These are phyloP conservation scores for Lepus townsendii DNA, from an alignment of 2,797 vertebrate genomes.

Conservation along the genomic window DNA sequence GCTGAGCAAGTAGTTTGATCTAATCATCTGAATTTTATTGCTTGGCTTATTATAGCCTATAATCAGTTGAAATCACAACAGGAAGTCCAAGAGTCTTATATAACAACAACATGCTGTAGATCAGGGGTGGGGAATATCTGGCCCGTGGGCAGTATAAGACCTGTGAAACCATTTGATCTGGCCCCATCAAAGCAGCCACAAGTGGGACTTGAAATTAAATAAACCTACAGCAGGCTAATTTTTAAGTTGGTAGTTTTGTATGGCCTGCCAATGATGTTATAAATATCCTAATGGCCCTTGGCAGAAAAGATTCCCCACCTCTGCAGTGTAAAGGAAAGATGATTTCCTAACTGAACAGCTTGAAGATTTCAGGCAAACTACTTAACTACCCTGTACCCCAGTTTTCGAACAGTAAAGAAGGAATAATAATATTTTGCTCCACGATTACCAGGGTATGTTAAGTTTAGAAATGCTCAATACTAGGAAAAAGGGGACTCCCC, in stretches of 20 bases:
- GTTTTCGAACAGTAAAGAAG: constrained; percentile 48
- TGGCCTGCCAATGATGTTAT: too few species aligned
- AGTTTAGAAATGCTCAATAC: constrained; percentile 30
- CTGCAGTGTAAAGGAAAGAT: not conserved
- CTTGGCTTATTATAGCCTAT: constrained; percentile 61
- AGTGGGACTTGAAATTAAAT: too few species aligned
- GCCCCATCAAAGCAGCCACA: too few species aligned
- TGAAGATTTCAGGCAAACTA: not conserved
- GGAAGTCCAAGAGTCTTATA: constrained; percentile 41
- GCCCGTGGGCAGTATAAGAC: too few species aligned
- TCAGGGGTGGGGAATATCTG: too few species aligned
- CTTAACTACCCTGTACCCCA: not conserved
- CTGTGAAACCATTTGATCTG: too few species aligned
- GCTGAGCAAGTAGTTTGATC: constrained; percentile 67
- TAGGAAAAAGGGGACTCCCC: not conserved
- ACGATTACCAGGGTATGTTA: not conserved
- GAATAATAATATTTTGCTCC: constrained; percentile 20
- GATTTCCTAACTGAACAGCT: constrained; percentile 30
- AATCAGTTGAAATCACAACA: constrained; percentile 54
- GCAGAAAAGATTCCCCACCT: too few species aligned
- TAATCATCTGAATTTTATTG: constrained; percentile 51
- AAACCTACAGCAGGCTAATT: too few species aligned
- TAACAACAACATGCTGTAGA: not conserved
- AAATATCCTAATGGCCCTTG: too few species aligned
- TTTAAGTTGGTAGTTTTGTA: too few species aligned